Conservation (phyloP, 2,888 invertebrate species). For the Pharmacophagus antenor region DNA sequence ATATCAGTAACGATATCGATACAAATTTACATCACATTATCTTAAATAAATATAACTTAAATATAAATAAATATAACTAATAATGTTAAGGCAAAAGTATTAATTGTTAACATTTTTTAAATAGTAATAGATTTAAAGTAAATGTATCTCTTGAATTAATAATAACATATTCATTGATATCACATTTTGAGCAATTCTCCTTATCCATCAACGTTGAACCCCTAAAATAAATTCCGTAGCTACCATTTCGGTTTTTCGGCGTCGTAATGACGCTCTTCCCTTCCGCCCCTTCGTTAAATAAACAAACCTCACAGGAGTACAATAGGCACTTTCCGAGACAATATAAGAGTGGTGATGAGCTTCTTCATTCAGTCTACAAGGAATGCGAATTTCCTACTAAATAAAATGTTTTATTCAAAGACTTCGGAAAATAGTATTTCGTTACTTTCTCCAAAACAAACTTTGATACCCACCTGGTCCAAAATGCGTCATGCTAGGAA, state of each 20-base stretch:
- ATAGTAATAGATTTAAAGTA: too few species aligned
- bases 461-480: neutral
- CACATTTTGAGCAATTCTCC: neutral
- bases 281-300: constrained; percentile 21
- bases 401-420: constrained; percentile 22
- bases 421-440: neutral
- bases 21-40: too few species aligned
- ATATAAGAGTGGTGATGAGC: constrained; percentile 21
- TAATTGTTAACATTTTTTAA: too few species aligned
- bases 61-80: too few species aligned
- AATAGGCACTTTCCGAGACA: constrained; percentile 27
- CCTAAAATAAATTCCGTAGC: neutral
- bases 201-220: neutral
- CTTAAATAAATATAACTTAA: too few species aligned
- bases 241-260: constrained; percentile 16
- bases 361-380: constrained; percentile 7
- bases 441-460: neutral
- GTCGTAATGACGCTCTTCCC: constrained; percentile 9
- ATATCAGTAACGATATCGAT: too few species aligned
- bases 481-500: neutral
- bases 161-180: neutral
- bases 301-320: constrained; percentile 24
- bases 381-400: constrained; percentile 15
- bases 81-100: too few species aligned
- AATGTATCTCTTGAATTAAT: neutral